Evolutionary conservation across 1,140 invertebrate genomes (phyloP).

Genomic region (Drosophila lacteicornis): DNA sequence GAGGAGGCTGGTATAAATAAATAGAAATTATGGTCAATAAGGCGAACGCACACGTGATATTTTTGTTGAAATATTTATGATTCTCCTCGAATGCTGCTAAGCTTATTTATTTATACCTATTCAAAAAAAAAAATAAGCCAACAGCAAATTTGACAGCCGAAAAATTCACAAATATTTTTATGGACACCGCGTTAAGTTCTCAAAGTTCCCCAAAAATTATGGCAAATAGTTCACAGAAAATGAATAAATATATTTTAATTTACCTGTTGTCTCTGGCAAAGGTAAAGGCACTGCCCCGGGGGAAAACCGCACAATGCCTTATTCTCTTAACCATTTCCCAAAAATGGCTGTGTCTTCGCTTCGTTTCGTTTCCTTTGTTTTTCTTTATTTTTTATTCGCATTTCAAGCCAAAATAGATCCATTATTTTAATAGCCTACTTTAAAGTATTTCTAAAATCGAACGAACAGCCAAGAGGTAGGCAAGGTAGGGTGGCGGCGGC

Average conservation of each 20-base stretch:
- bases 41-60: constrained; percentile 63
- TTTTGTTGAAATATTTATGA: constrained; percentile 64
- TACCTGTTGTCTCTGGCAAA: constrained; percentile 40
- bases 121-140: not conserved
- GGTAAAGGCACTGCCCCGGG: constrained; percentile 24
- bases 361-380: constrained; percentile 45
- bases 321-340: constrained; percentile 18
- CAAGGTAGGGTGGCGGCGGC: not conserved
- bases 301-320: constrained; percentile 27
- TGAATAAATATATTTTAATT: constrained; percentile 24
- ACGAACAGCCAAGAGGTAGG: constrained; percentile 15
- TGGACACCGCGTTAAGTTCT: constrained; percentile 14
- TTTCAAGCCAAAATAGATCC: constrained; percentile 73
- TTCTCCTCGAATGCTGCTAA: constrained; percentile 4
- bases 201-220: constrained; percentile 12
- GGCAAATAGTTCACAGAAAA: constrained; percentile 29
- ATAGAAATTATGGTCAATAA: constrained; percentile 63
- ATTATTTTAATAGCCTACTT: constrained; percentile 81
- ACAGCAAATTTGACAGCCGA: constrained; percentile 40
- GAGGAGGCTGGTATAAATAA: constrained; percentile 60
- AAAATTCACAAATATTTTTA: constrained; percentile 42
- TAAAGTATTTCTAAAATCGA: constrained; percentile 79
- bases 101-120: constrained; percentile 44
- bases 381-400: constrained; percentile 31
- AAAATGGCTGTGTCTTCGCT: constrained; percentile 61